Evolutionary conservation across 2,113 vertebrate species (phyloP).

Genomic region (Colossoma macropomum): DNA sequence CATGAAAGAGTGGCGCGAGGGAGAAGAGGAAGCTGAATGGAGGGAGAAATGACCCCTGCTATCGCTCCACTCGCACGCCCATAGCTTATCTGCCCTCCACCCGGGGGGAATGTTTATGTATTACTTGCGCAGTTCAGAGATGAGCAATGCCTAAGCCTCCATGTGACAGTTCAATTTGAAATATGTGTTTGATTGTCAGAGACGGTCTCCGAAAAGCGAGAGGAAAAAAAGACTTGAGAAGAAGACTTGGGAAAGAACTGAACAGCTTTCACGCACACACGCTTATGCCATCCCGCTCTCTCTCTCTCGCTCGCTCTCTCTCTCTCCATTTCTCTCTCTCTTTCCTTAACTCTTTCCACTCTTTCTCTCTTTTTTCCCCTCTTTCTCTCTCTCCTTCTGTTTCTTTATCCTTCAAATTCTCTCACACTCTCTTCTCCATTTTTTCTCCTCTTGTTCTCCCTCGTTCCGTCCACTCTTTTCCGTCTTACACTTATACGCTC

Average conservation of each 20-base stretch:
- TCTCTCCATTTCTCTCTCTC: neutral
- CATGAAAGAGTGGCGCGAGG: conserved; percentile 68
- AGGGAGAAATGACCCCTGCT: conserved; percentile 70
- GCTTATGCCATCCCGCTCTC: neutral
- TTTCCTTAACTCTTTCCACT: too few relatives aligned
- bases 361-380: conserved; percentile 32
- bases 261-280: conserved; percentile 40
- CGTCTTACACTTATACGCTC: too few relatives aligned
- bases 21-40: conserved; percentile 67
- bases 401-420: too few relatives aligned
- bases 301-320: neutral
- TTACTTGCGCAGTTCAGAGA: conserved; percentile 64
- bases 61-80: conserved; percentile 63
- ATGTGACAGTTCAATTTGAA: conserved; percentile 71
- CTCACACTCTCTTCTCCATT: too few relatives aligned
- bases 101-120: conserved; percentile 72
- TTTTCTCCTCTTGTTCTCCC: too few relatives aligned
- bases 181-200: conserved; percentile 69
- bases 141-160: conserved; percentile 61
- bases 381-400: too few relatives aligned
- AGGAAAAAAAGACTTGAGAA: conserved; percentile 43
- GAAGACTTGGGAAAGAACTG: conserved; percentile 47
- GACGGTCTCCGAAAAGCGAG: conserved; percentile 35
- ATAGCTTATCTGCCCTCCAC: conserved; percentile 68
- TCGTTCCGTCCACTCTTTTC: too few relatives aligned